Evolutionary conservation across 1,140 invertebrate genomes (phyloP), one percentile per base, ranked within the genome.

Genomic region (Drosophila punjabiensis): DNA sequence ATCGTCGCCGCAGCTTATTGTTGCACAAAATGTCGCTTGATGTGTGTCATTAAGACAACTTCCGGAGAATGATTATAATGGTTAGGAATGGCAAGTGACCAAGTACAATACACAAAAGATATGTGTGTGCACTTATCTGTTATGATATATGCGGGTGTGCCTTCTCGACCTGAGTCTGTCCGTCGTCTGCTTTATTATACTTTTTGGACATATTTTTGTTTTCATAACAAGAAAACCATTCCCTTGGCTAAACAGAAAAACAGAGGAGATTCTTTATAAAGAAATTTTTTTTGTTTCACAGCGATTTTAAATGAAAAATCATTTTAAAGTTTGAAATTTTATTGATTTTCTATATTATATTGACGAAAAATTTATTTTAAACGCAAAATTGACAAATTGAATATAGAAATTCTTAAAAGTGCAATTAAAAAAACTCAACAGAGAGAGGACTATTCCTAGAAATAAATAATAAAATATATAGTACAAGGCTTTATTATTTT

Each of bases 141-240:
- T 76, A 47, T 73, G 39, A 60, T 73, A 30, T 33, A 73, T 73
- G 70, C 66, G 55, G 68, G 68, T 43, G 8, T 35, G 92, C 96
- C 41, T 56, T 67, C 55, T n/a, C 43, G 43, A 58, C 52, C 28
- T 48, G 14, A 13, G n/a, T 32, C 14, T 59, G 65, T 30, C 32
- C 45, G n/a, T 32, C 37, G 28, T 20, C 47, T 65, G 35, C 13
- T 58, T 55, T 79, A 60, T 66, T 61, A 37, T 37, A 58, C 30
- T 56, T 62, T 53, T 76, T 59, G 71, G 28, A 16, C 59, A 37
- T 47, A 33, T 24, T 47, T 39, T 76, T 74, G 48, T 65, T 68
- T 73, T 73, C 50, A 45, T 50, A 65, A 37, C 8, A 9, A 24
- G 64, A 69, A 45, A n/a, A 52, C 43, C 47, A 63, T 61, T 65